These are phyloP conservation scores for Cetoscarus ocellatus DNA, from an alignment of 2,797 vertebrate genomes.

Conservation along the genomic window DNA sequence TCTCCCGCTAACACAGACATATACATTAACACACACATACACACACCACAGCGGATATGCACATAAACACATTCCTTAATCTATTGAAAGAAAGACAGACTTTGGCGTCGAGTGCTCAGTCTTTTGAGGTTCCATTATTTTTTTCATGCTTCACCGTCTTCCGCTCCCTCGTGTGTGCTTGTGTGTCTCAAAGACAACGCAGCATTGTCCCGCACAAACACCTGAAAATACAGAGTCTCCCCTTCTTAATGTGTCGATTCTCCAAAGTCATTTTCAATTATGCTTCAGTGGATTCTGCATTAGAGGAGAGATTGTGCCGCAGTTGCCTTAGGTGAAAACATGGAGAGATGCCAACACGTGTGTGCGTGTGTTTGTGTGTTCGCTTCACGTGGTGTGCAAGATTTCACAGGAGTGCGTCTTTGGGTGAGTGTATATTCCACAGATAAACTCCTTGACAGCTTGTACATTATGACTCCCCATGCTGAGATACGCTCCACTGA, in stretches of 20 bases:
- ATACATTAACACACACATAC: slow-evolving; percentile 15
- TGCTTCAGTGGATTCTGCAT: slow-evolving; percentile 78
- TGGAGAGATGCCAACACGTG: slow-evolving; percentile 10
- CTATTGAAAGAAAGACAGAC: slow-evolving; percentile 31
- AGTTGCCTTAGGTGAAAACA: slow-evolving; percentile 62
- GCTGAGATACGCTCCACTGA: slow-evolving; percentile 72
- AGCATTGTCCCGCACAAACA: slow-evolving; percentile 44
- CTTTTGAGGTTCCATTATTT: slow-evolving; percentile 66
- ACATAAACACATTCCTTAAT: slow-evolving; percentile 43
- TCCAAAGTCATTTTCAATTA: slow-evolving; percentile 82
- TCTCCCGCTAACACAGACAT: slow-evolving; percentile 32
- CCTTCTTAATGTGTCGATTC: slow-evolving; percentile 75
- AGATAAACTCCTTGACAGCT: slow-evolving; percentile 75
- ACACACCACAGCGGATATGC: neutral
- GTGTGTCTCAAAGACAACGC: slow-evolving; percentile 47
- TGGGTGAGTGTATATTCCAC: slow-evolving; percentile 50
- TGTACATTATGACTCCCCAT: slow-evolving; percentile 61
- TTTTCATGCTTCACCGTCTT: slow-evolving; percentile 55
- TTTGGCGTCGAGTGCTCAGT: slow-evolving; percentile 27
- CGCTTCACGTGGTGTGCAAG: slow-evolving; percentile 25
- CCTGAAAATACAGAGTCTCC: slow-evolving; percentile 68
- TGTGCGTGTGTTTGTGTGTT: slow-evolving; percentile 14
- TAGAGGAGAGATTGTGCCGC: slow-evolving; percentile 62
- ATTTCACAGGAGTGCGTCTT: slow-evolving; percentile 35
- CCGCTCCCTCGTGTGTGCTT: slow-evolving; percentile 20